phyloP scores from a whole-genome alignment of 2,888 invertebrate genomes.

The Bruchidius siliquastri region DNA sequence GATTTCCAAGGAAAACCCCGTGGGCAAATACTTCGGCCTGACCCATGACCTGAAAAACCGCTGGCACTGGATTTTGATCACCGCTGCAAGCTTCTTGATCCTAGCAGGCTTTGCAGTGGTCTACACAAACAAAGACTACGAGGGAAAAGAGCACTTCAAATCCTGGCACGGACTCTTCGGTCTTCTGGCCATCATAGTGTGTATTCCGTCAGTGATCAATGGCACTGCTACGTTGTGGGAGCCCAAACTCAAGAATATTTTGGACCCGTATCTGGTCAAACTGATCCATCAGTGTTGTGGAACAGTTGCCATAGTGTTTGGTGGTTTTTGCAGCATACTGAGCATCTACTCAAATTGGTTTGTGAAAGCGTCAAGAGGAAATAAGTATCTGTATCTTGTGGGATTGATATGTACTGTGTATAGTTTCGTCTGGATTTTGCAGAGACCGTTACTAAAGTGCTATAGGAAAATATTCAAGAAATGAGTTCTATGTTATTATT shows the following conservation, averaged over 20 bases:
- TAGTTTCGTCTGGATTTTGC: conserved; percentile 24
- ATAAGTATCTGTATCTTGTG: conserved; percentile 19
- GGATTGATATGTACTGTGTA: conserved; percentile 17
- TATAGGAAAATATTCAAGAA: conserved; percentile 14
- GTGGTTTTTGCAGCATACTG: conserved; percentile 29
- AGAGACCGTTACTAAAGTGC: conserved; percentile 24
- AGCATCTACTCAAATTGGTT: conserved; percentile 35
- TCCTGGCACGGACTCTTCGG: conserved; percentile 42
- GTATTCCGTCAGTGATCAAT: conserved; percentile 31
- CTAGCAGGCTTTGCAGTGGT: conserved; percentile 35
- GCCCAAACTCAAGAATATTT: conserved; percentile 27
- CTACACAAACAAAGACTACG: conserved; percentile 34
- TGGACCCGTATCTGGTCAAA: conserved; percentile 29
- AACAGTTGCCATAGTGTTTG: conserved; percentile 26
- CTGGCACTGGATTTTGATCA: conserved; percentile 38
- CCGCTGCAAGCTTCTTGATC: conserved; percentile 28
- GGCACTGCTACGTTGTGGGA: conserved; percentile 38
- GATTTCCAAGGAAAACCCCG: conserved; percentile 36
- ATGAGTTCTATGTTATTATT: not conserved
- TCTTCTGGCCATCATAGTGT: conserved; percentile 32
- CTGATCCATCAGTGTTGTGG: conserved; percentile 31
- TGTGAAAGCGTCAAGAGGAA: conserved; percentile 19
- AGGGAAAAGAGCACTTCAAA: conserved; percentile 37
- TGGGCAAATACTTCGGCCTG: conserved; percentile 27
- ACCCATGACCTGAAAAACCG: conserved; percentile 30